A percentile compares a stretch with the other conserved stretches of the same genome.
Conservation (phyloP, 2,113 vertebrate species). For the Haplochromis burtoni region DNA sequence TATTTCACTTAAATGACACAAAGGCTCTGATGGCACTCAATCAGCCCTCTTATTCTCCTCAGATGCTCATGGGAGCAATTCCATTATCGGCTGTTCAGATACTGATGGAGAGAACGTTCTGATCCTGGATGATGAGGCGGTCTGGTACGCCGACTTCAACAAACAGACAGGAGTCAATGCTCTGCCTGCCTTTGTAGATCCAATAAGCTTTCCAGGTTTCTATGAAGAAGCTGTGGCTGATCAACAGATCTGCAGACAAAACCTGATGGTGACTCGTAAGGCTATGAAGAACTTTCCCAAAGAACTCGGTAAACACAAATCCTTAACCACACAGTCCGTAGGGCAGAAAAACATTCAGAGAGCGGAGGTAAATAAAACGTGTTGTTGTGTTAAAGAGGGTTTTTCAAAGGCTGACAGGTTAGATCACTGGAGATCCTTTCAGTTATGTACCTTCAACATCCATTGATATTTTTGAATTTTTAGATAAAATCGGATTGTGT, state of each 20-base stretch:
- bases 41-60: not conserved
- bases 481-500: not conserved
- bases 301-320: not conserved
- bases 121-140: not conserved
- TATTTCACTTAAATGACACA: not conserved
- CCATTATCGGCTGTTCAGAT: not conserved
- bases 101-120: not conserved
- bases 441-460: not conserved
- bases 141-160: not conserved
- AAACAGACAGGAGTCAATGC: rapidly evolving
- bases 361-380: not conserved
- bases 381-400: not conserved
- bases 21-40: not conserved
- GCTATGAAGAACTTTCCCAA: not conserved
- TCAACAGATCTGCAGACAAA: not conserved
- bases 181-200: not conserved
- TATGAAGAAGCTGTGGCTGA: not conserved
- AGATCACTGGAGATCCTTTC: not conserved
- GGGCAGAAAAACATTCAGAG: not conserved
- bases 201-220: not conserved
- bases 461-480: not conserved
- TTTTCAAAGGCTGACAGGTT: not conserved
- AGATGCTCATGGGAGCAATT: not conserved
- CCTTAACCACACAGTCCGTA: not conserved
- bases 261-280: rapidly evolving